Conservation (phyloP, 2,113 vertebrate genomes). For the Sturnira hondurensis region DNA sequence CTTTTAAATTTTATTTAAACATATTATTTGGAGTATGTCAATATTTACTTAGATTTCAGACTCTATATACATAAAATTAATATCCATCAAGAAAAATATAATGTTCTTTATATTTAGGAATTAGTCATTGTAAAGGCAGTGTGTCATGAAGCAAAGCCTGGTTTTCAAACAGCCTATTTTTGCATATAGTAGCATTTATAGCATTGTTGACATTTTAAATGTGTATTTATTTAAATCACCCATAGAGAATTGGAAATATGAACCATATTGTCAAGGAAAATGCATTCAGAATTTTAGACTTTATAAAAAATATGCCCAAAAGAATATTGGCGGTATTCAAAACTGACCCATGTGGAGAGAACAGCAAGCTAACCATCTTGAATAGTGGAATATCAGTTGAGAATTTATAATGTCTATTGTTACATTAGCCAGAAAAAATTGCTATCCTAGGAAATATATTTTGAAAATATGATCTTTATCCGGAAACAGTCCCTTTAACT, state of each 20-base stretch:
- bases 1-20: not conserved
- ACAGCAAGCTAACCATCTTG: not conserved
- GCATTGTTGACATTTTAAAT: not conserved
- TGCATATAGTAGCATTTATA: not conserved
- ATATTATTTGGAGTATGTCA: not conserved
- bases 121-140: not conserved
- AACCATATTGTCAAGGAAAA: not conserved
- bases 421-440: constrained; percentile 17
- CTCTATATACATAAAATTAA: not conserved
- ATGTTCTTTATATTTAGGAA: not conserved
- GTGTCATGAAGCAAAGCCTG: not conserved
- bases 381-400: not conserved
- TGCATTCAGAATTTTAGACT: not conserved
- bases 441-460: constrained; percentile 16
- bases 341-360: not conserved
- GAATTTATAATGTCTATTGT: constrained; percentile 21
- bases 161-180: constrained; percentile 3
- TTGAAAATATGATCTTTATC: constrained; percentile 49
- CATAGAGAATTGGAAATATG: not conserved
- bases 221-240: not conserved
- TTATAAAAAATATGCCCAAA: not conserved
- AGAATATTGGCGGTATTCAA: not conserved
- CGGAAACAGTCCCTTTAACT: constrained; percentile 26
- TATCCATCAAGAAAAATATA: not conserved
- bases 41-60: constrained; percentile 14